Conservation (phyloP, 1,140 invertebrate genomes). For the Camponotus floridanus region DNA sequence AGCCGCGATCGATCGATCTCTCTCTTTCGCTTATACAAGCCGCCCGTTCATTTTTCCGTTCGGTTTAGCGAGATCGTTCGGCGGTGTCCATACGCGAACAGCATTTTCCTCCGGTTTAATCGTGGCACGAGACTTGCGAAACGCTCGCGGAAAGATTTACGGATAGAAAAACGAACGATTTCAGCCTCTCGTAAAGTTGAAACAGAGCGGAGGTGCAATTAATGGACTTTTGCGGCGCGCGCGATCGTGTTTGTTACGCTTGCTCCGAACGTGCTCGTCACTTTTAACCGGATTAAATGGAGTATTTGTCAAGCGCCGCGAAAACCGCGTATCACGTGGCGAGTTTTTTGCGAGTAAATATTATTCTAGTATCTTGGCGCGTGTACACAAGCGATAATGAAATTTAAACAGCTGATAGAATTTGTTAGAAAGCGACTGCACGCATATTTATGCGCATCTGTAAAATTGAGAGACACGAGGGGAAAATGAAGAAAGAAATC, state of each 20-base stretch:
- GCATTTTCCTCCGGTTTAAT: slow-evolving; percentile 49
- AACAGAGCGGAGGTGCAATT: slow-evolving; percentile 42
- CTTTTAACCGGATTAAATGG: slow-evolving; percentile 31
- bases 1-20: slow-evolving; percentile 33
- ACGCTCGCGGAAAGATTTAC: slow-evolving; percentile 44
- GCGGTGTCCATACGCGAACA: background rate
- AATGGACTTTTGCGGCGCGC: slow-evolving; percentile 40
- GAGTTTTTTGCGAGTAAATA: background rate
- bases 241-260: slow-evolving; percentile 45
- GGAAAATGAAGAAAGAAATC: background rate
- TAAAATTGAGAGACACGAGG: background rate
- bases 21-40: background rate
- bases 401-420: background rate
- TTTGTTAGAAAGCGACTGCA: background rate
- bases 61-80: background rate
- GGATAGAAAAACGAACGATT: slow-evolving; percentile 33
- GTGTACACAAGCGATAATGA: background rate
- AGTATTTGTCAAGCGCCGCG: background rate
- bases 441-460: background rate
- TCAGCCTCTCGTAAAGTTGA: slow-evolving; percentile 44
- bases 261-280: background rate
- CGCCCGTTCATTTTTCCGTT: background rate
- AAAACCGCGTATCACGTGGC: background rate
- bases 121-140: slow-evolving; percentile 40
- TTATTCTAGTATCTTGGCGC: background rate